Evolutionary conservation across 2,113 vertebrate genomes (phyloP), one percentile per base, ranked within the genome.

Genomic region (Recurvirostra avosetta): DNA sequence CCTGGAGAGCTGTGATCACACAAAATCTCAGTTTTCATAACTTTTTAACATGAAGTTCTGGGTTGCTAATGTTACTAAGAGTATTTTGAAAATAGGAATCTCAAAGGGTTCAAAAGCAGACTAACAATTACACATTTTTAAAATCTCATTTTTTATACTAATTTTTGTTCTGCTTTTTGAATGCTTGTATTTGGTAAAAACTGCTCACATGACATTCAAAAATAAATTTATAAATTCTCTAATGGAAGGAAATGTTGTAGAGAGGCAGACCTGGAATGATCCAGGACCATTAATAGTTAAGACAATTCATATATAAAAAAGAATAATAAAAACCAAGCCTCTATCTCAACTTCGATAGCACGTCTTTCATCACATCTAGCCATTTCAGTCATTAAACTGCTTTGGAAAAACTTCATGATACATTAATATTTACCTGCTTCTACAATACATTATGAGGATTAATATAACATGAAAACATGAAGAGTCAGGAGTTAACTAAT

Each of bases 21-120:
- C 2, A 62, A 47, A 82, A 82, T 53, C 52, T 63, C 30, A 32
- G 20, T 20, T 71, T 88, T 72, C 18, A 3, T 20, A 6, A 4
- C 7, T 27, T 53, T 52, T 36, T 4, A 21, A 67, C 71, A 52
- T 11, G 16, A 68, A 67, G 18, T 11, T 68, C 43, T 32, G 80
- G 3, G 12, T 67, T 1, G 0, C 6, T 5, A 63, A 1, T 10
- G 3, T 50, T 80, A n/a, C 18, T 50, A 77, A 65, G 32, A 85
- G 50, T 58, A 15, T 34, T 8, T 38, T 38, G 17, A 7, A 29
- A 76, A 47, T 8, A 36, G 19, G 41, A 67, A 40, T 16, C 10
- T 65, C 26, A 27, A 11, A 80, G 32, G 4, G 10, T 47, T 75
- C 68, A 80, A 76, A 90, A 72, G 12, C 11, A 79, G 58, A 32